Evolutionary conservation across 2,888 invertebrate species (phyloP).

Genomic region (Alcis repandata): DNA sequence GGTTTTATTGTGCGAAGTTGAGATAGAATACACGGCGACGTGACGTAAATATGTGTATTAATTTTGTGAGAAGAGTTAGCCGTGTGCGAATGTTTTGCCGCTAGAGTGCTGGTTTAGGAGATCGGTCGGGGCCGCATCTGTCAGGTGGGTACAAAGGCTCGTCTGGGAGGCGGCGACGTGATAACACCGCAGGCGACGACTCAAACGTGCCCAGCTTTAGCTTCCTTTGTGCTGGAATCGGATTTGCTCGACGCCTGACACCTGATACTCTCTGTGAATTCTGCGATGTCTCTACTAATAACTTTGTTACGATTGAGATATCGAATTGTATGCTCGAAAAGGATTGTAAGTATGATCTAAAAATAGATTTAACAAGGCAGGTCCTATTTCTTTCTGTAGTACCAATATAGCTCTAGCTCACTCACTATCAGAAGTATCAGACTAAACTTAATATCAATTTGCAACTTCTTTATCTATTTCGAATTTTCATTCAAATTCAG

Average conservation of each 20-base stretch:
- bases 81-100: constrained; percentile 38
- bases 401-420: too few relatives aligned
- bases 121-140: constrained; percentile 60
- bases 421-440: too few relatives aligned
- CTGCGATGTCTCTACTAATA: constrained; percentile 34
- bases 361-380: neutral
- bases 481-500: constrained; percentile 27
- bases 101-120: constrained; percentile 55
- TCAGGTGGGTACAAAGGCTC: constrained; percentile 67
- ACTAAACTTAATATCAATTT: neutral
- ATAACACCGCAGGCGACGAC: constrained; percentile 67
- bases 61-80: constrained; percentile 48
- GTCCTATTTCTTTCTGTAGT: too few relatives aligned
- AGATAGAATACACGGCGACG: constrained; percentile 43
- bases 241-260: constrained; percentile 51
- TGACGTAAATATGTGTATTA: constrained; percentile 44
- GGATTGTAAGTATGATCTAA: neutral
- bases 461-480: neutral
- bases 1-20: constrained; percentile 47
- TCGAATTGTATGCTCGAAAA: constrained; percentile 7
- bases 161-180: constrained; percentile 58
- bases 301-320: constrained; percentile 11
- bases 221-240: constrained; percentile 49
- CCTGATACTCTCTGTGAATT: constrained; percentile 36
- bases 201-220: constrained; percentile 58